A percentile compares a stretch with the other conserved stretches of the same genome.
Conservation (phyloP, 2,888 invertebrate genomes). For the Sinelater perroti region DNA sequence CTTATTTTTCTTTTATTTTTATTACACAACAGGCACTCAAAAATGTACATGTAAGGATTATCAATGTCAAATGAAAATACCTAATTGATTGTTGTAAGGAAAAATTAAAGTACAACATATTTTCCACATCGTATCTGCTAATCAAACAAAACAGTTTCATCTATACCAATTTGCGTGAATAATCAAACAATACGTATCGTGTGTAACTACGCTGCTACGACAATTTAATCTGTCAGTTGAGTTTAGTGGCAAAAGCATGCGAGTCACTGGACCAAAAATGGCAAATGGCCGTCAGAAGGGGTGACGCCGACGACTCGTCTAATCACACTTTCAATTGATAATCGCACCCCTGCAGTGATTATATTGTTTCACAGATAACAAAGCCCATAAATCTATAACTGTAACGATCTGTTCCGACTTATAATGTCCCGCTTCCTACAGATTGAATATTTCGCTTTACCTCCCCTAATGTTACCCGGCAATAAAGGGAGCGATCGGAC, state of each 20-base stretch:
- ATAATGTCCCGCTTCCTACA: conserved; percentile 50
- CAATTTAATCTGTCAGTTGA: too few species aligned
- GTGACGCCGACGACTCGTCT: neutral
- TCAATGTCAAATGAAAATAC: too few species aligned
- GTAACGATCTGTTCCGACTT: conserved; percentile 54
- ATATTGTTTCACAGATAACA: conserved; percentile 52
- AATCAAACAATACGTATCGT: too few species aligned
- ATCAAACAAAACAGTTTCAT: too few species aligned
- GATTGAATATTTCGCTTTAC: conserved; percentile 52
- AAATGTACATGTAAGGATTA: too few species aligned
- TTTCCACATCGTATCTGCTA: too few species aligned
- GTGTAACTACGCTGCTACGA: neutral
- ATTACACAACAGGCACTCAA: too few species aligned
- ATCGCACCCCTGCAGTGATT: conserved; percentile 44
- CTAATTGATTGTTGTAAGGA: too few species aligned
- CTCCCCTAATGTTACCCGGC: conserved; percentile 31
- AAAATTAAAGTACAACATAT: too few species aligned
- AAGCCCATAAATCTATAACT: conserved; percentile 55
- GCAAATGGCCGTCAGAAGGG: neutral
- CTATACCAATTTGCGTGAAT: too few species aligned
- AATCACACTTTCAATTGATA: conserved; percentile 29
- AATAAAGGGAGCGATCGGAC: conserved; percentile 22
- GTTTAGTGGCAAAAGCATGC: too few species aligned
- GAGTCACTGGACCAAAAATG: neutral
- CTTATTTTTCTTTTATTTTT: too few species aligned